phyloP scores from a whole-genome alignment of 1,140 invertebrate genomes.

The Brachionus calyciflorus region DNA sequence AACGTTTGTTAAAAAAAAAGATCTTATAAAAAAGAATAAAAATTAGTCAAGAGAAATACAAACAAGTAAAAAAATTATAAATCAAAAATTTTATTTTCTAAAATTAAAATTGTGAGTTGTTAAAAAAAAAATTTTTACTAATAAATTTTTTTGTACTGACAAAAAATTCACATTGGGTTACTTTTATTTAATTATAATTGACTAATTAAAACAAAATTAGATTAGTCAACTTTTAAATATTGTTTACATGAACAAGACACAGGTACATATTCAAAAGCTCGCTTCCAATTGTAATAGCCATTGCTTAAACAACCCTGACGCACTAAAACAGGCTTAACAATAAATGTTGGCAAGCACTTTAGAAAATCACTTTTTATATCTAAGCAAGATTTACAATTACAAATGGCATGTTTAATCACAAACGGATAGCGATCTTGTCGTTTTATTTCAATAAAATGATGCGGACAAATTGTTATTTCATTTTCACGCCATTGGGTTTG shows the following conservation, averaged over 20 bases:
- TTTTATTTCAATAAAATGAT: conserved; percentile 26
- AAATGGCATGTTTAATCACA: conserved; percentile 4
- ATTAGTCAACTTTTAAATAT: conserved; percentile 3
- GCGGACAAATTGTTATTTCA: conserved; percentile 3
- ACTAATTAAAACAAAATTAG: too few relatives aligned
- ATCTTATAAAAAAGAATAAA: too few relatives aligned
- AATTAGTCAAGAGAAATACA: too few relatives aligned
- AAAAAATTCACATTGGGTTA: too few relatives aligned
- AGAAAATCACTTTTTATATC: conserved; percentile 5
- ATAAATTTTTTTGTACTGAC: too few relatives aligned
- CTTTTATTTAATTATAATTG: too few relatives aligned
- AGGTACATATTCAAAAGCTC: conserved; percentile 16
- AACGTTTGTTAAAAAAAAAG: too few relatives aligned
- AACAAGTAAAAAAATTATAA: too few relatives aligned
- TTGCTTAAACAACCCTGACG: not conserved
- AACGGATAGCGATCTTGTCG: conserved; percentile 11
- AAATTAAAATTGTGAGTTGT: too few relatives aligned
- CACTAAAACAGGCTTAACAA: conserved; percentile 24
- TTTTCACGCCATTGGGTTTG: conserved; percentile 12
- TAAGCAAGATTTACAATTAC: conserved; percentile 5
- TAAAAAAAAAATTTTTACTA: too few relatives aligned
- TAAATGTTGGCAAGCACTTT: conserved; percentile 12
- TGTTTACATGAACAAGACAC: conserved; percentile 32
- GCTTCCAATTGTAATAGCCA: conserved; percentile 14
- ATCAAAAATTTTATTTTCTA: too few relatives aligned